Percentiles rank a stretch among this genome's conserved stretches.
phyloP scores from a whole-genome alignment of 1,140 invertebrate species.

The Brachionus manjavacas region DNA sequence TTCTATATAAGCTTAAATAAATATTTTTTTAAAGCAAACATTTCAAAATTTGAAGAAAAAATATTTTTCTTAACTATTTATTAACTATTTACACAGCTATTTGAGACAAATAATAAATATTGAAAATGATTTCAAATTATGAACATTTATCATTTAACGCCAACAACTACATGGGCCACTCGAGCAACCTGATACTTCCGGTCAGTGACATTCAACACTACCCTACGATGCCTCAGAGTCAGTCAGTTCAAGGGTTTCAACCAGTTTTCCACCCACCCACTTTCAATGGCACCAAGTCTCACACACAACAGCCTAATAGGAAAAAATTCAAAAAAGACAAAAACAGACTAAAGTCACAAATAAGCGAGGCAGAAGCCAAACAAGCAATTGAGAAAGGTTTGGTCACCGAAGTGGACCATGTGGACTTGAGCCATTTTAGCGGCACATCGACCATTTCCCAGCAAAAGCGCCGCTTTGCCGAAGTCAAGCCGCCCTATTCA shows the following conservation, averaged over 20 bases:
- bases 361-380: slow-evolving; percentile 38
- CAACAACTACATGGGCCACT: neutral
- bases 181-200: neutral
- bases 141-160: neutral
- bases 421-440: slow-evolving; percentile 10
- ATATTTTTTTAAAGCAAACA: slow-evolving; percentile 19
- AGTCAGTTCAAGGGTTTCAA: neutral
- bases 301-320: neutral
- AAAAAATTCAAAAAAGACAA: slow-evolving; percentile 34
- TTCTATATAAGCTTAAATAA: slow-evolving; percentile 36
- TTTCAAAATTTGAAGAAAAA: slow-evolving; percentile 26
- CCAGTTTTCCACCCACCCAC: neutral
- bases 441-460: slow-evolving; percentile 52
- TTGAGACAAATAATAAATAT: neutral
- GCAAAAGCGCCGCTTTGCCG: slow-evolving; percentile 49
- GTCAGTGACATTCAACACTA: neutral
- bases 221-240: neutral
- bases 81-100: neutral
- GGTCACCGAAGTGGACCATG: slow-evolving; percentile 34
- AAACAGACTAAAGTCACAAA: slow-evolving; percentile 29
- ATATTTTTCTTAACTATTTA: slow-evolving; percentile 36
- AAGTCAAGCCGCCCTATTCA: slow-evolving; percentile 57
- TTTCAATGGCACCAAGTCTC: neutral
- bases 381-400: slow-evolving; percentile 35
- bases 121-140: slow-evolving; percentile 34